A percentile compares a stretch with the other conserved stretches of the same genome.
phyloP scores from a whole-genome alignment of 1,140 invertebrate genomes.

The Whitmania pigra region DNA sequence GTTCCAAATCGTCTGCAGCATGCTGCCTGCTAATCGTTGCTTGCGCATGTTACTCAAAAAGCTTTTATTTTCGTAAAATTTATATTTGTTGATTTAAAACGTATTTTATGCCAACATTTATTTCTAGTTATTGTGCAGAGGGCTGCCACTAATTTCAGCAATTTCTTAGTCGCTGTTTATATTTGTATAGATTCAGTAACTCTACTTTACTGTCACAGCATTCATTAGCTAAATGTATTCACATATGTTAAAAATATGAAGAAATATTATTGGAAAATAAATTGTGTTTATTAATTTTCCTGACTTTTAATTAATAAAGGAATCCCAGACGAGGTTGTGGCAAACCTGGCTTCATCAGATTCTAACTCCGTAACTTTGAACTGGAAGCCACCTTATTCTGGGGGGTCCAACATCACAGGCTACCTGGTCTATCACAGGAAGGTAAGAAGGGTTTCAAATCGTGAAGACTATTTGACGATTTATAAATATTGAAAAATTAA shows the following conservation, averaged over 20 bases:
- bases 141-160: no score
- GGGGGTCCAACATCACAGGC: neutral
- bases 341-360: no score
- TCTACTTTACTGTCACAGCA: neutral
- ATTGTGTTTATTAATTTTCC: neutral
- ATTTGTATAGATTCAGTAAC: neutral
- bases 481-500: no score
- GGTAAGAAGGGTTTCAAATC: neutral
- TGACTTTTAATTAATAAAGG: neutral
- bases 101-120: neutral
- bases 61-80: neutral
- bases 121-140: neutral
- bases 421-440: neutral
- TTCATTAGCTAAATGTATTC: neutral
- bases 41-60: neutral
- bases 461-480: neutral
- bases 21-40: neutral
- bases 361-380: no score
- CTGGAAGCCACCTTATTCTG: constrained; percentile 1
- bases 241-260: neutral
- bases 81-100: neutral
- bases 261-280: neutral
- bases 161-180: no score
- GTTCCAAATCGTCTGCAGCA: neutral
- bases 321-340: neutral